Conservation (phyloP, 2,888 invertebrate species). For the Meta bourneti region DNA sequence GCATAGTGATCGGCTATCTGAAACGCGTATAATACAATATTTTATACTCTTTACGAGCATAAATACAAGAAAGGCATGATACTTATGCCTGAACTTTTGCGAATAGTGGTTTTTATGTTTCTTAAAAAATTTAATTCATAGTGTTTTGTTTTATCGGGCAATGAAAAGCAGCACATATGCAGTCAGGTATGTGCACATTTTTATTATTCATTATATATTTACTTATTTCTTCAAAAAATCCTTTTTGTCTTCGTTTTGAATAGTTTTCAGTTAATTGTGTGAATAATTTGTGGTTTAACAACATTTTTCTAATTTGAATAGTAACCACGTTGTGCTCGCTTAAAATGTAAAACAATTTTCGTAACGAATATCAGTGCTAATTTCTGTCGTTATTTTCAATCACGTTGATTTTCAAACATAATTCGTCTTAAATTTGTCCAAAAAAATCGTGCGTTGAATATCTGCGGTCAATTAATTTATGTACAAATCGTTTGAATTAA, state of each 20-base stretch:
- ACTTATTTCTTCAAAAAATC: not conserved
- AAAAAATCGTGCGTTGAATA: too few relatives aligned
- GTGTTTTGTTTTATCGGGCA: not conserved
- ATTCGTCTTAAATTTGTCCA: too few relatives aligned
- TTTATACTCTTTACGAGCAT: not conserved
- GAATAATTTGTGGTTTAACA: not conserved
- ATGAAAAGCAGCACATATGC: slow-evolving; percentile 59
- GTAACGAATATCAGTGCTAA: too few relatives aligned
- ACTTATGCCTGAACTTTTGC: not conserved
- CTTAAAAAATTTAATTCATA: not conserved
- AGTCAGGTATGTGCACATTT: slow-evolving; percentile 45
- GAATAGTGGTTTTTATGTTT: too few relatives aligned
- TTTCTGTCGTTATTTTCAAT: too few relatives aligned
- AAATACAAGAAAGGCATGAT: slow-evolving; percentile 25
- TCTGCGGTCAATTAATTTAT: too few relatives aligned
- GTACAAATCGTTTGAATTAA: too few relatives aligned
- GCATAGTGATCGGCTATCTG: not conserved
- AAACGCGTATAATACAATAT: not conserved
- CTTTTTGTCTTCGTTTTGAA: not conserved
- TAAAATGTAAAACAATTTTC: slow-evolving; percentile 11
- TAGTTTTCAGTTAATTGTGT: not conserved
- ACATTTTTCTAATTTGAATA: not conserved
- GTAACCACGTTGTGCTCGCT: not conserved
- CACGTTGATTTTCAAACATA: too few relatives aligned
- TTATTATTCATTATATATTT: not conserved